Conservation (phyloP, 2,888 invertebrate genomes). For the Drosophila mayaguana region DNA sequence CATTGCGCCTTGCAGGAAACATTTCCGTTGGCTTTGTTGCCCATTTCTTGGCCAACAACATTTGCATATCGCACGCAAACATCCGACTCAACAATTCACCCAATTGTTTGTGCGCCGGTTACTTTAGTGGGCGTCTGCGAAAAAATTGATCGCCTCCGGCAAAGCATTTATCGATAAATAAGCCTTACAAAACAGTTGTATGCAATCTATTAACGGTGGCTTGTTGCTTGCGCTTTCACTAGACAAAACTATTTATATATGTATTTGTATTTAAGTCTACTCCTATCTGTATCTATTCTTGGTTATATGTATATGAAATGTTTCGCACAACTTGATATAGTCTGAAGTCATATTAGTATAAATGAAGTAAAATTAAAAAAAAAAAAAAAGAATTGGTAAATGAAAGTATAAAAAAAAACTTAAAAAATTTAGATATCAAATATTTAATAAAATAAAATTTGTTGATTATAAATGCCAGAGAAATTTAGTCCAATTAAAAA, state of each 20-base stretch:
- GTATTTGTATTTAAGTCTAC: neutral
- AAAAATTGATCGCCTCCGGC: conserved; percentile 58
- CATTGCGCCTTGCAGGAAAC: conserved; percentile 70
- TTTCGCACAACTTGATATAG: conserved; percentile 13
- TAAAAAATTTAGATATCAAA: no score
- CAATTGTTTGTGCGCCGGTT: conserved; percentile 35
- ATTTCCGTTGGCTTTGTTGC: conserved; percentile 77
- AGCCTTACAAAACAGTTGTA: conserved; percentile 30
- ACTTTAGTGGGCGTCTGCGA: conserved; percentile 29
- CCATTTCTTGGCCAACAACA: conserved; percentile 62
- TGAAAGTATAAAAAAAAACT: no score
- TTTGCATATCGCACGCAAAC: conserved; percentile 79
- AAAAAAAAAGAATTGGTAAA: neutral
- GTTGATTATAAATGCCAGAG: neutral
- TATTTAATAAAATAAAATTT: neutral
- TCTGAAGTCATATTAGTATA: no score
- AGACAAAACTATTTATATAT: neutral
- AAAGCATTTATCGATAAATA: conserved; percentile 58
- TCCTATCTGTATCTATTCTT: conserved; percentile 6
- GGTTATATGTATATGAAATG: neutral
- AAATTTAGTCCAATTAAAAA: neutral
- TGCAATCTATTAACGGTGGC: conserved; percentile 47
- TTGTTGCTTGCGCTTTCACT: conserved; percentile 48
- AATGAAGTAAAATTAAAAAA: neutral
- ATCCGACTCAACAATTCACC: conserved; percentile 36